Evolutionary conservation across 2,888 invertebrate species (phyloP), one percentile per base, ranked within the genome.

Genomic region (Tanytarsus gracilentus): DNA sequence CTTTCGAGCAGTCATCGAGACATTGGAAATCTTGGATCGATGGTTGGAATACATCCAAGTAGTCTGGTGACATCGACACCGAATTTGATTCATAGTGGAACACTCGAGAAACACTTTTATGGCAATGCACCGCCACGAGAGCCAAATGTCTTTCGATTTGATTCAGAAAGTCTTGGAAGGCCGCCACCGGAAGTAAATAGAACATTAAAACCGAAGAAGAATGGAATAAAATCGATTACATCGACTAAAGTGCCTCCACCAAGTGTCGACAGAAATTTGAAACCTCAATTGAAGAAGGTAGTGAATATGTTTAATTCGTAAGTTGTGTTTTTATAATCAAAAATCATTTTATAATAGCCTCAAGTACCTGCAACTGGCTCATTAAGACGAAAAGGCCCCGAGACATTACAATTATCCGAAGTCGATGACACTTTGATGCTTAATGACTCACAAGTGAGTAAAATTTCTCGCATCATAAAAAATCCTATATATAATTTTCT

Each of bases 111-210:
- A 64, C 77, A 78, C 67, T 78, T 75, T 62, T 79, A 79, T 65
- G 72, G 75, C 16, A 79, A 79, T 68, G 78, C 79, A 4, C 77
- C 78, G 1, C 76, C 78, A 9, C 71, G 70, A 1, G 69, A 75
- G 62, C 73, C 73, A 59, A 75, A 76, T 14, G 75, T 78, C 6
- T 79, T 79, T 67, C 73, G 76, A 16, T 78, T 78, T 66, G 78
- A 78, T 66, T 77, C 77, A 61, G 44, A 29, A 23, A 23, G 67
- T 66, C 36, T 65, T 29, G 7, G 11, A 3, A 23, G 9, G 18
- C 69, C 70, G 62, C 68, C 90, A 40, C 90, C 91, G 11, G 82
- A 80, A 30, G 89, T 93, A 25, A 86, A 92, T 70, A 79, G 92
- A 55, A 85, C 84, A 44, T 75, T 91, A 36, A 92, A 92, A 71